phyloP scores from a whole-genome alignment of 92 coral and sea anemone genomes.

The Phenganax subtilis region DNA sequence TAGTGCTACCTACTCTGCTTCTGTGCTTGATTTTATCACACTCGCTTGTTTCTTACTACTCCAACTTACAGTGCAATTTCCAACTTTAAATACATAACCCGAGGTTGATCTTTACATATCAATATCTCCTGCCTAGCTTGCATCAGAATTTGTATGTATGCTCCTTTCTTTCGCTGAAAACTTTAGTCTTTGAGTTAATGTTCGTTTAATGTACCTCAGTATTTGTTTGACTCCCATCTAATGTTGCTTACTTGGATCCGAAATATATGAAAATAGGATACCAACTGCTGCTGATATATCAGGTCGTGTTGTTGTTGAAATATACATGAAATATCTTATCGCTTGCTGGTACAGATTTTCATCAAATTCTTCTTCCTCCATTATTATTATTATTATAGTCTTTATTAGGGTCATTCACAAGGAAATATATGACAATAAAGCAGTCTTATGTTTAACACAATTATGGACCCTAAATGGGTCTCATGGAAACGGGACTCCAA shows the following conservation, averaged over 20 bases:
- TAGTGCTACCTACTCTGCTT: slow-evolving; percentile 55
- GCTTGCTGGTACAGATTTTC: too few relatives aligned
- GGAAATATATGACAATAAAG: too few relatives aligned
- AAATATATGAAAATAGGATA: slow-evolving; percentile 39
- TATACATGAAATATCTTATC: slow-evolving; percentile 27
- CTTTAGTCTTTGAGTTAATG: slow-evolving; percentile 47
- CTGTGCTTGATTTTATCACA: slow-evolving; percentile 38
- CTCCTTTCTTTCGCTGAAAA: slow-evolving; percentile 30
- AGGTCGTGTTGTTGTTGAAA: too few relatives aligned
- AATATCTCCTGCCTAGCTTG: slow-evolving; percentile 49
- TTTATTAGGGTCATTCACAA: too few relatives aligned
- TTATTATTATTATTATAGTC: too few relatives aligned
- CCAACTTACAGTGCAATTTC: slow-evolving; percentile 46
- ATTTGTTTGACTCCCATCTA: slow-evolving; percentile 42
- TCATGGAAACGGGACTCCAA: too few relatives aligned
- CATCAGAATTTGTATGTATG: slow-evolving; percentile 41
- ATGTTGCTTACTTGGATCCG: slow-evolving; percentile 46
- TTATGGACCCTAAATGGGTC: too few relatives aligned
- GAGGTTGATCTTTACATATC: slow-evolving; percentile 34
- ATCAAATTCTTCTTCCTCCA: slow-evolving; percentile 37
- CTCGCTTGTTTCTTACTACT: slow-evolving; percentile 35
- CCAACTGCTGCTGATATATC: slow-evolving; percentile 39
- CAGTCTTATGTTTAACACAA: too few relatives aligned
- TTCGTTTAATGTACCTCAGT: slow-evolving; percentile 57
- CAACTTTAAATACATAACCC: slow-evolving; percentile 21